Evolutionary conservation across 2,888 invertebrate species (phyloP).

Genomic region (Augochlorella aurata): DNA sequence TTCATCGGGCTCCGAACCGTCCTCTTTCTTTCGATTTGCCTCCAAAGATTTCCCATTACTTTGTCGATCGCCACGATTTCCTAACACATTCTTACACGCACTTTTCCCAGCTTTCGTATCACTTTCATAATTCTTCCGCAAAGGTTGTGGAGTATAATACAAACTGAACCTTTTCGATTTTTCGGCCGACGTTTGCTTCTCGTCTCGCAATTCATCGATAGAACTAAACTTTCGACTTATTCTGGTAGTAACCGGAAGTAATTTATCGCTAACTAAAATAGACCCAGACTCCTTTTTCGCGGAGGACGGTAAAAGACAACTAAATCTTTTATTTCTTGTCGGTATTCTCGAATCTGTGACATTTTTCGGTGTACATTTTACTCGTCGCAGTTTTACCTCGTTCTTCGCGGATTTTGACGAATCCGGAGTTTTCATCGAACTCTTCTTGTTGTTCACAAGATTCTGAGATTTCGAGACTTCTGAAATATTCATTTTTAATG

Average conservation of each 20-base stretch:
- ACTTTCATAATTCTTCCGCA: slow-evolving; percentile 73
- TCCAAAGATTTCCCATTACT: slow-evolving; percentile 58
- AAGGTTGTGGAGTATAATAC: slow-evolving; percentile 77
- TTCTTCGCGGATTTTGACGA: slow-evolving; percentile 56
- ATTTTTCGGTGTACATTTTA: slow-evolving; percentile 53
- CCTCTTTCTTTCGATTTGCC: slow-evolving; percentile 39
- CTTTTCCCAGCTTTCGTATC: slow-evolving; percentile 64
- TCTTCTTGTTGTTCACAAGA: slow-evolving; percentile 20
- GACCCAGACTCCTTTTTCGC: slow-evolving; percentile 56
- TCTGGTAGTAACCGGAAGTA: slow-evolving; percentile 35
- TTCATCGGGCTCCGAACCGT: slow-evolving; percentile 40
- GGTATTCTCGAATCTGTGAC: slow-evolving; percentile 32
- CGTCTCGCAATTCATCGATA: slow-evolving; percentile 72
- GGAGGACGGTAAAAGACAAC: slow-evolving; percentile 65
- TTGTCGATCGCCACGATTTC: slow-evolving; percentile 48
- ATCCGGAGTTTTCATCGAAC: slow-evolving; percentile 33
- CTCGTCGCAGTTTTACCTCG: slow-evolving; percentile 69
- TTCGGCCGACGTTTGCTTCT: slow-evolving; percentile 63
- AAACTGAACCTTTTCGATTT: slow-evolving; percentile 74
- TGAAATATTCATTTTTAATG: slow-evolving; percentile 20
- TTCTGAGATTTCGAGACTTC: slow-evolving; percentile 35
- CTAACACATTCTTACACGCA: slow-evolving; percentile 42
- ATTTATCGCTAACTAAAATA: slow-evolving; percentile 20
- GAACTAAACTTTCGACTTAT: slow-evolving; percentile 70
- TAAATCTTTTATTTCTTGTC: slow-evolving; percentile 67